Evolutionary conservation across 2,888 invertebrate species (phyloP), one percentile per base, ranked within the genome.

Genomic region (Deroplatys truncata): DNA sequence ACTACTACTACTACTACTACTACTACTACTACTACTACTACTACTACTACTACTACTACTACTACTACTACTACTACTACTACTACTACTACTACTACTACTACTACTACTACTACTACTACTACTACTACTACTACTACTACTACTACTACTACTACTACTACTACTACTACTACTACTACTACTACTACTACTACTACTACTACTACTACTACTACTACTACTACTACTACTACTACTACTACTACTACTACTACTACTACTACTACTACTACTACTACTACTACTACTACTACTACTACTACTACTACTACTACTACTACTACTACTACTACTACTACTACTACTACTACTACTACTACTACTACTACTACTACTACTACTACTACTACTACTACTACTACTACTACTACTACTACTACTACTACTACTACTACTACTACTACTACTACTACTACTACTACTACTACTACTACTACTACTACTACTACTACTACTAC

Each of bases 1-100:
- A 84, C 84, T 84, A 84, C 84, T 84, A 84, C 84, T 84, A 84
- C 84, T 84, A 84, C 84, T 84, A 84, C 84, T 84, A 84, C 84
- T 84, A 84, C 84, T 84, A 84, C 84, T 84, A 84, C 84, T 84
- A 84, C 84, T 84, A 84, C 84, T 84, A 84, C 84, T 84, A 84
- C 84, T 84, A 84, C 84, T 84, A 84, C 84, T 84, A 84, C 84
- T 84, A 84, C 84, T 84, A 84, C 84, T 84, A 84, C 84, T 84
- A 84, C 84, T 84, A 84, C 84, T 84, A 84, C 84, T 84, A 84
- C 84, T 84, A 84, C 84, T 84, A 84, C 84, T 84, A 84, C 84
- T 84, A 84, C 84, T 84, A 84, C 84, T 84, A 84, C 84, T 84
- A 84, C 84, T 84, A 84, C 84, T 84, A 84, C 84, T 84, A 84